phyloP scores from a whole-genome alignment of 2,888 invertebrate species.

The Philopedon plagiatum region DNA sequence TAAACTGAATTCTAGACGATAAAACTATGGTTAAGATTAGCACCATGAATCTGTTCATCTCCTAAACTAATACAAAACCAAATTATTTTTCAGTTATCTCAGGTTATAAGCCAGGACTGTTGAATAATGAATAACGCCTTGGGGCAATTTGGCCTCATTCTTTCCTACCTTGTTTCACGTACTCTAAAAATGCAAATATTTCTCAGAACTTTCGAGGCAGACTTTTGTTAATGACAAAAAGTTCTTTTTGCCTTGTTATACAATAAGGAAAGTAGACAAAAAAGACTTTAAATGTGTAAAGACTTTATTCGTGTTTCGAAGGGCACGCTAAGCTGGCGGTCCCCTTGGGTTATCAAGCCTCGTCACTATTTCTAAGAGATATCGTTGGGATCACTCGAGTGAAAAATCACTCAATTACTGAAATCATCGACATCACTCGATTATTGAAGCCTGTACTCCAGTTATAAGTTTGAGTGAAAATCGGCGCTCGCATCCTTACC shows the following conservation, averaged over 20 bases:
- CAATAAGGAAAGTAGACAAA: not conserved
- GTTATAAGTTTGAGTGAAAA: no score
- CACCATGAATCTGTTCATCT: not conserved
- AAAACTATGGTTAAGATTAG: not conserved
- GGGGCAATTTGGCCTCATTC: slow-evolving; percentile 28
- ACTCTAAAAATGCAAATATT: slow-evolving; percentile 38
- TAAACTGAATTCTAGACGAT: no score
- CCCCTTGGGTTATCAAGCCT: no score
- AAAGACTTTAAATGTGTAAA: no score
- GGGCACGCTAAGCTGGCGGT: no score
- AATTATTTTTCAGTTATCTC: slow-evolving; percentile 36
- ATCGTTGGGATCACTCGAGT: no score
- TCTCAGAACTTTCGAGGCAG: not conserved
- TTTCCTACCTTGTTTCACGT: slow-evolving; percentile 23
- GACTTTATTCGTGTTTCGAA: no score
- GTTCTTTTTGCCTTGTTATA: not conserved
- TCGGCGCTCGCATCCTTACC: no score
- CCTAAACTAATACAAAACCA: slow-evolving; percentile 19
- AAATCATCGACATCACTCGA: no score
- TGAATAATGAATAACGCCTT: slow-evolving; percentile 38
- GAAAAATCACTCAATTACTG: no score
- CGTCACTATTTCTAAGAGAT: no score
- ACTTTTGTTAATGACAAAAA: not conserved
- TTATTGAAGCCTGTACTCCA: no score
- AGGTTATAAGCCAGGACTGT: slow-evolving; percentile 25